Base-by-base conservation (phyloP, 2,797 vertebrate genomes). In the Sebastes glaucus region DNA sequence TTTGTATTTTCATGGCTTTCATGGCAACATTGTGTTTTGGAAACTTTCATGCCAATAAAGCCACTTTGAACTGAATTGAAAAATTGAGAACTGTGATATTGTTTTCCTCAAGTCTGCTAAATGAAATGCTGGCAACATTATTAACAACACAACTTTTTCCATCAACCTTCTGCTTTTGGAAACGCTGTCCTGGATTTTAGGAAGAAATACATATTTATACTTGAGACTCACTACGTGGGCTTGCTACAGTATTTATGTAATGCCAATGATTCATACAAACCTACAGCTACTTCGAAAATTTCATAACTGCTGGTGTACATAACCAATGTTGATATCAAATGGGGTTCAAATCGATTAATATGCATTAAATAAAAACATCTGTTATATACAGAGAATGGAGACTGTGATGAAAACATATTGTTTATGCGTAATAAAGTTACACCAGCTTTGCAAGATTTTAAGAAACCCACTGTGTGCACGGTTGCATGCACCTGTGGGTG, bases 351-450 rank as follows among this genome's bases (percentile, higher is more conserved):
- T 30, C 20, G 1, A 82, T 83, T 81, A 71, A 63, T 80, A 28
- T n/a, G 5, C 60, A 53, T 83, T 82, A 61, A 82, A 82, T n/a
- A 42, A 77, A 76, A 57, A 7, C 67, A 85, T 82, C 63, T 76
- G 71, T 71, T 64, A 78, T 46, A n/a, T 8, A 71, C 4, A 11
- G 28, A 70, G 38, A 60, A 69, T 11, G 14, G 22, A 33, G 30
- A 65, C 16, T 70, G 22, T 25, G 42, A 84, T 57, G 27, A 70
- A 20, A 35, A 27, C 53, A 62, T 46, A 20, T 28, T 52, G 35
- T 80, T 71, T 53, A 78, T 80, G 49, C 22, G 25, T 35, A 49
- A 75, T 49, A 28, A 81, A 55, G 68, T 63, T 49, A 62, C 22
- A 73, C 2, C 35, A 35, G n/a, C 78, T 61, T 73, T 27, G 25